Conservation (phyloP, 1,140 invertebrate genomes). For the Macrotrachela quadricornifera region DNA sequence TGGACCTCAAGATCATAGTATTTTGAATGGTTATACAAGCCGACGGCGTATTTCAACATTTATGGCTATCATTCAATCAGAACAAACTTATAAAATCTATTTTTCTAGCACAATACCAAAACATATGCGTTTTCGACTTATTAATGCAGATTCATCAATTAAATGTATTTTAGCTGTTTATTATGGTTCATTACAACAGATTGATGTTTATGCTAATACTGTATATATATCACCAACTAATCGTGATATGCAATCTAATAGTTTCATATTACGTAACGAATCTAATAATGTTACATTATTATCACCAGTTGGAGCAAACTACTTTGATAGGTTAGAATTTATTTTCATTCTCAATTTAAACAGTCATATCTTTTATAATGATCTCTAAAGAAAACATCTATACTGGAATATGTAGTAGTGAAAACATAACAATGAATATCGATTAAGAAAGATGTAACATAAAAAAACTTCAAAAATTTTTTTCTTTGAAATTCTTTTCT, state of each 20-base stretch:
- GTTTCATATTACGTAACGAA: no score
- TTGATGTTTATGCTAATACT: slow-evolving; percentile 21
- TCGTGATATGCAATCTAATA: not conserved
- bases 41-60: slow-evolving; percentile 22
- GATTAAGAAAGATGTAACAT: no score
- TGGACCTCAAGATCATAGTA: slow-evolving; percentile 27
- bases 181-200: slow-evolving; percentile 15
- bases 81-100: slow-evolving; percentile 11
- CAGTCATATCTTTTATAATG: no score
- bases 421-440: no score
- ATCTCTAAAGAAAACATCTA: no score
- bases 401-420: no score
- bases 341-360: no score
- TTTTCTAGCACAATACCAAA: not conserved
- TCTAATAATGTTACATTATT: no score
- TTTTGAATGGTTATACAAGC: slow-evolving; percentile 27
- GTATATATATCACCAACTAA: slow-evolving; percentile 15
- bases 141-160: slow-evolving; percentile 14
- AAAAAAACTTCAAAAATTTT: no score
- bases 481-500: no score
- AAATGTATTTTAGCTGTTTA: slow-evolving; percentile 16
- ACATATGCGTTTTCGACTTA: slow-evolving; percentile 13
- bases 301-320: no score
- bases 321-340: no score
- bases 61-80: slow-evolving; percentile 17